Evolutionary conservation across 2,113 vertebrate species (phyloP).

Genomic region (Sylvietta virens): DNA sequence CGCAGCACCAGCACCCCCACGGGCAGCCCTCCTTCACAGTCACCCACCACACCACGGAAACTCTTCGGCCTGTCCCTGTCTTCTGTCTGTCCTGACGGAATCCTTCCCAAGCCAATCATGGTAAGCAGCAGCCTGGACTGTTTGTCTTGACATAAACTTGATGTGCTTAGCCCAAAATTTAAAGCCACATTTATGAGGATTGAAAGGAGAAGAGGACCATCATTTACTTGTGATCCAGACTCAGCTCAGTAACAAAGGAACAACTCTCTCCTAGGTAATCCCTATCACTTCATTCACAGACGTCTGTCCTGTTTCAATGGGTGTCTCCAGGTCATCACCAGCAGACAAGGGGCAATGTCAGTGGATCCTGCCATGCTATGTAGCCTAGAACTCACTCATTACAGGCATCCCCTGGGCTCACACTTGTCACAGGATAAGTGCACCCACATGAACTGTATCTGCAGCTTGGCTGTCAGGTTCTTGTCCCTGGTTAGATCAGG

Average conservation of each 20-base stretch:
- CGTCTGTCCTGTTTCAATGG: not conserved
- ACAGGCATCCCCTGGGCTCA: not conserved
- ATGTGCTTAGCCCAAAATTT: not conserved
- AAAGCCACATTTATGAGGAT: not conserved
- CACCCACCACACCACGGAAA: conserved; percentile 60
- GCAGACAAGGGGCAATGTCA: not conserved
- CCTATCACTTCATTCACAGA: not conserved
- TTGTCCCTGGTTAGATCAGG: not conserved
- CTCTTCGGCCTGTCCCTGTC: conserved; percentile 75
- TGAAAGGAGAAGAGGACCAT: not conserved
- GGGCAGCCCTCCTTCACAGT: conserved; percentile 24
- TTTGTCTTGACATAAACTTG: not conserved
- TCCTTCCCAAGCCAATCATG: conserved; percentile 77
- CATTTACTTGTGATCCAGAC: not conserved
- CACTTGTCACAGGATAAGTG: not conserved
- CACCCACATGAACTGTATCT: not conserved
- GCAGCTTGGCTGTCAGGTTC: not conserved
- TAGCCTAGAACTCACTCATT: not conserved
- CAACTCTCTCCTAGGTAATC: not conserved
- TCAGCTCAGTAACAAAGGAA: not conserved
- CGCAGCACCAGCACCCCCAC: conserved; percentile 60
- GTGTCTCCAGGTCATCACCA: not conserved
- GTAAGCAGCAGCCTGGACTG: conserved; percentile 37
- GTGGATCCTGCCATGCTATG: not conserved
- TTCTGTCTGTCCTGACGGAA: conserved; percentile 72